Base-by-base conservation (phyloP, 1,140 invertebrate species). In the Agrypnia vestita region DNA sequence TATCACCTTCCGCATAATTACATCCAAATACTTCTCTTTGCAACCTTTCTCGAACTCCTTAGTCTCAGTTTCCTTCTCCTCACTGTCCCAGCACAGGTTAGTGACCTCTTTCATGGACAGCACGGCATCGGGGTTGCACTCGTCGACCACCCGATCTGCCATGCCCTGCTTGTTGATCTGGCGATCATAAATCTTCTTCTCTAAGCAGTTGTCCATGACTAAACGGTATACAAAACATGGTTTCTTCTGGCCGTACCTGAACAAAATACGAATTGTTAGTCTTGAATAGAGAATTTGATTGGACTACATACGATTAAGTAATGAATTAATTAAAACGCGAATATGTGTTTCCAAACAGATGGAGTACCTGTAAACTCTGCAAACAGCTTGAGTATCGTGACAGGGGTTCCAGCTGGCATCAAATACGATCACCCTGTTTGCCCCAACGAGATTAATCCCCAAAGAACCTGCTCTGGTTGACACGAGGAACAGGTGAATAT, bases 331-430 rank as follows among this genome's bases (percentile, higher is more conserved):
- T 95, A 98, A 84, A 97, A 98, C 0, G 94, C 94, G 86, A 98
- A 99, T 80, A 53, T 12, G 51, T n/a, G 92, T 91, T 87, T 99
- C 98, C 0, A 98, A 97, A 87, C 98, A 99, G 83, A 93, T 92
- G 67, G 55, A 72, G 4, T 82, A 92, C 86, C 97, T 92, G 87
- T 99, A 99, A 51, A 99, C 97, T 84, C 98, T 90, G 88, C 98
- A 99, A 0, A 99, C 97, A 69, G 98, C 98, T 89, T 99, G 98
- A 0, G 97, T 98, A 86, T 99, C 98, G 86, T 99, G 98, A 85
- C 98, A 99, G n/a, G 98, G 98, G 90, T 99, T 99, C 98, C 98
- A 99, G 4, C 97, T 98, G 49, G 98, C 98, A 90, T 99, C 98
- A 85, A 99, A 96, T 44, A 99, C 97, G 21, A 99, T 95, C 0